phyloP scores from a whole-genome alignment of 1,140 invertebrate species.

The Gonioctena quinquepunctata region DNA sequence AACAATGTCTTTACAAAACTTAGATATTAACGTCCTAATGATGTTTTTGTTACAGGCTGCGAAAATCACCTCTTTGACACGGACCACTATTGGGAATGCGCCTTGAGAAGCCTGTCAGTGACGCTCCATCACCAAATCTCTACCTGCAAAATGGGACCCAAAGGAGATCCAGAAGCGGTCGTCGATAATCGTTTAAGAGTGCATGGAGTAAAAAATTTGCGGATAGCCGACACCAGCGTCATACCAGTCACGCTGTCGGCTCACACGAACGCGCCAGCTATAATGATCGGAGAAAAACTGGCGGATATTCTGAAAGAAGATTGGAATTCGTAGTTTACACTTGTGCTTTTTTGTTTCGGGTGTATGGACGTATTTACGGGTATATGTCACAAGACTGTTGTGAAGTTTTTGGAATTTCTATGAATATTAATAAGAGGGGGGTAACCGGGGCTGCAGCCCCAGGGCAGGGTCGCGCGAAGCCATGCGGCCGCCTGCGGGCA shows the following conservation, averaged over 20 bases:
- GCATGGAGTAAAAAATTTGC: constrained; percentile 59
- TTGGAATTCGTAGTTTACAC: constrained; percentile 56
- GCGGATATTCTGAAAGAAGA: constrained; percentile 76
- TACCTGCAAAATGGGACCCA: constrained; percentile 67
- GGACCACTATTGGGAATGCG: constrained; percentile 71
- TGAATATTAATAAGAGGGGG: too few relatives aligned
- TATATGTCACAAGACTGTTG: too few relatives aligned
- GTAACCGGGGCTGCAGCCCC: too few relatives aligned
- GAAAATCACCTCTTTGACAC: constrained; percentile 57
- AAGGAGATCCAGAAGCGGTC: constrained; percentile 59
- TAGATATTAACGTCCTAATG: too few relatives aligned
- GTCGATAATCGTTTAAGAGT: constrained; percentile 63
- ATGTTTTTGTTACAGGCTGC: neutral
- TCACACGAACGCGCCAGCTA: constrained; percentile 73
- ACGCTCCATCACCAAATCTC: constrained; percentile 62
- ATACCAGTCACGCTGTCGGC: constrained; percentile 73
- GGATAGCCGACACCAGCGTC: constrained; percentile 77
- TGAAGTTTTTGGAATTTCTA: too few relatives aligned
- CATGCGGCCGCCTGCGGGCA: too few relatives aligned
- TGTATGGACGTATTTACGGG: too few relatives aligned
- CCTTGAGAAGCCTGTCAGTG: constrained; percentile 61
- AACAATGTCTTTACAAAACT: too few relatives aligned
- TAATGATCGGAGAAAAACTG: constrained; percentile 87
- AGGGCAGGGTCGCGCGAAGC: too few relatives aligned
- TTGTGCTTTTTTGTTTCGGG: too few relatives aligned